Evolutionary conservation across 2,888 invertebrate species (phyloP), one percentile per base, ranked within the genome.

Genomic region (Rotaria macrura): DNA sequence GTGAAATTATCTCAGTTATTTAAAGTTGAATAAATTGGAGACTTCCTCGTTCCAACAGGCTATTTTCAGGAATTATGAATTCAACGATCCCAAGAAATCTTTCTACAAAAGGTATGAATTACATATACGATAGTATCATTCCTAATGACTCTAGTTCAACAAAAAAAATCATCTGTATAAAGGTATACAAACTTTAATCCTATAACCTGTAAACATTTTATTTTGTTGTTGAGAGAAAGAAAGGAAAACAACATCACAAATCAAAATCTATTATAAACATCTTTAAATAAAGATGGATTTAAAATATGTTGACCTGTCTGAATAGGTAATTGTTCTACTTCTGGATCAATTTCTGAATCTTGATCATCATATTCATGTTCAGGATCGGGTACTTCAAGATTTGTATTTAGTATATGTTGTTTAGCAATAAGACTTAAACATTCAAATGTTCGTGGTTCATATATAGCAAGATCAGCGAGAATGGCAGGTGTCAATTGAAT

Each of bases 361-460:
- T 34, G 34, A 6, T 65, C 65, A 65, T 65, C 34, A 34, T 34
- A 34, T 65, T 65, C 65, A 34, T 84, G 83, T 74, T 85, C 74
- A 23, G 84, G 34, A 20, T 57, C 84, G 7, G 84, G 54, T 38
- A 74, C 84, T 34, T 86, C 54, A 9, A 86, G 43, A 40, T 84
- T 52, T 25, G 86, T 86, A 84, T 86, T 86, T 43, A 55, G 54
- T 54, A 86, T 86, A 25, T 86, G 86, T 55, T 86, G 86, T 54
- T 84, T 86, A 57, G 86, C 86, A 17, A 86, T 47, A 38, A 55
- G 29, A 23, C 84, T 84, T 57, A 86, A 83, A 54, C 86, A 55
- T 79, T 86, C 38, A 87, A 91, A 91, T 74, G 90, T 90, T 86
- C 90, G 88, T 84, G 91, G 91, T 87, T 91, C 91, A 88, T 90